Base-by-base conservation (phyloP, 2,113 vertebrate species). In the Scolopax mira region DNA sequence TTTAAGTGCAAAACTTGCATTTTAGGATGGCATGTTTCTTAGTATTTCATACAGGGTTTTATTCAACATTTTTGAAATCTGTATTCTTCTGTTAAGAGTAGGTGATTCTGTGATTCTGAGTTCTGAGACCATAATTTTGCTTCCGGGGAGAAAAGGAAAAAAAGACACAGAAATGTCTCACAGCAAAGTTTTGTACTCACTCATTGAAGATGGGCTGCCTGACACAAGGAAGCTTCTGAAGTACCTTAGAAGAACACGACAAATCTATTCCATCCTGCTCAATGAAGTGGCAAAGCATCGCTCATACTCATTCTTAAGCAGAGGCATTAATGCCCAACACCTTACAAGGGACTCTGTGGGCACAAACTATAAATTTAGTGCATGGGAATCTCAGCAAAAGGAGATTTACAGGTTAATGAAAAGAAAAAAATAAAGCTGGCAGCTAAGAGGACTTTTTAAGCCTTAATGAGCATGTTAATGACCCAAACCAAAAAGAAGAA, bases 401-500 rank as follows among this genome's bases (percentile, higher is more conserved):
- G 46, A 65, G 14, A 74, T 12, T 71, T 90, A 79, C 84, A 79
- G 64, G 60, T 13, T 70, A 13, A 25, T 55, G 33, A 42, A 66
- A 30, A n/a, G 19, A 35, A 66, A 39, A 60, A 82, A 55, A 35
- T n/a, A 72, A 49, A 44, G 30, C 55, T 91, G 91, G 49, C 93
- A 93, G 82, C 55, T 57, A 69, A 71, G 22, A 88, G 74, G 18
- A 41, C 46, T 83, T 94, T 88, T 94, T 90, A 90, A 92, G 74
- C 66, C 30, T 96, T 97, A 96, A 95, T 93, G 81, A 97, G 85
- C 62, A 71, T 52, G 88, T 83, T 96, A 96, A 97, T 93, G 85
- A 92, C 85, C 91, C 91, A 96, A 84, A 80, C 62, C 79, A 91
- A 93, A 97, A 89, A 30, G 65, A 94, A 84, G 82, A 93, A 93